These are phyloP conservation scores for Drosophila affinis DNA, from an alignment of 2,888 invertebrate genomes.

Conservation along the genomic window DNA sequence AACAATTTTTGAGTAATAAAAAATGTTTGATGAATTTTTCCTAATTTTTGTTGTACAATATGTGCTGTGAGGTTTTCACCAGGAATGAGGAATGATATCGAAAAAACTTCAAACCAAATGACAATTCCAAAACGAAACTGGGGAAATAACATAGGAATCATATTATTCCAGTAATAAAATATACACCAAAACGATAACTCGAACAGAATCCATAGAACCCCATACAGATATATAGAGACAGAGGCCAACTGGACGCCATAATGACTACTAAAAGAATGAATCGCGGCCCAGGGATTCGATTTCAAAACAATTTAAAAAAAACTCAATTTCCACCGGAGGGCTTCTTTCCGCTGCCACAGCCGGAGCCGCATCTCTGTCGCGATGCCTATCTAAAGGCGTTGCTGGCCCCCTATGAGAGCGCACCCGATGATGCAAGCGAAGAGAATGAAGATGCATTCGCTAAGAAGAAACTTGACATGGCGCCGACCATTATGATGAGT, in stretches of 20 bases:
- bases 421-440: neutral
- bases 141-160: neutral
- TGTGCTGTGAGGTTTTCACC: neutral
- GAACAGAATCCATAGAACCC: neutral
- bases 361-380: slow-evolving; percentile 24
- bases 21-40: neutral
- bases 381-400: slow-evolving; percentile 26
- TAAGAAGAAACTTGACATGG: neutral
- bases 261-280: neutral
- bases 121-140: neutral
- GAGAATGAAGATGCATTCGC: neutral
- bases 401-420: neutral
- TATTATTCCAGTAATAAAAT: neutral
- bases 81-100: neutral
- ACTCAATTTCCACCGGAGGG: neutral
- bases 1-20: neutral
- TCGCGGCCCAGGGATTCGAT: neutral
- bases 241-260: neutral
- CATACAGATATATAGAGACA: neutral
- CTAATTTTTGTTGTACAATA: neutral
- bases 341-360: slow-evolving; percentile 18
- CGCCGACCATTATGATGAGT: neutral
- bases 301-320: neutral
- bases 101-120: neutral
- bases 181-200: neutral